Evolutionary conservation across 2,113 vertebrate species (phyloP).

Genomic region (human): DNA sequence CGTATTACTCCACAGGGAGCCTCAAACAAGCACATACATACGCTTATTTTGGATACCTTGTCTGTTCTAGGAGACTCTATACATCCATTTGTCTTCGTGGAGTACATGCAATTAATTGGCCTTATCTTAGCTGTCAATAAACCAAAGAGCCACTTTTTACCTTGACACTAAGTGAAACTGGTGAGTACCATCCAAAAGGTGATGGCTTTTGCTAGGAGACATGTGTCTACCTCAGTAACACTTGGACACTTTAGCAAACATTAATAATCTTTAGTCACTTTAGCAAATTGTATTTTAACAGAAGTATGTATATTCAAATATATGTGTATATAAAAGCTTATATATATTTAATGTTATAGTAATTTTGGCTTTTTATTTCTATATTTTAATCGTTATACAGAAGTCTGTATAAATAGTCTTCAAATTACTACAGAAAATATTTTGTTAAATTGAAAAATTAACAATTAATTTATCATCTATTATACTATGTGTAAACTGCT

Average conservation of each 20-base stretch:
- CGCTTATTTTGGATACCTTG: neutral
- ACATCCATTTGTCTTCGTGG: neutral
- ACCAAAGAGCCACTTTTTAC: neutral
- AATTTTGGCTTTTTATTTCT: neutral
- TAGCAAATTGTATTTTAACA: neutral
- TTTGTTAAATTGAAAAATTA: neutral
- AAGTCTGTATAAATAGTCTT: neutral
- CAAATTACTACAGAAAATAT: neutral
- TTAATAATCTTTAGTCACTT: neutral
- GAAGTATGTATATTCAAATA: neutral
- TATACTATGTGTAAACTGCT: neutral
- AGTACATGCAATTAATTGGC: neutral
- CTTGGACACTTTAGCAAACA: neutral
- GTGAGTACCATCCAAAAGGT: neutral
- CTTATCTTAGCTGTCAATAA: neutral
- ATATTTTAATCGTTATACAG: neutral
- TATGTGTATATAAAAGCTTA: neutral
- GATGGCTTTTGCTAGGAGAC: neutral
- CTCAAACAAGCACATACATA: neutral
- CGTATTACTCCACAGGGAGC: neutral
- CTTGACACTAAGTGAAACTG: neutral
- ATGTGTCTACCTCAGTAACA: neutral
- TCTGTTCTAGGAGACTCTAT: neutral
- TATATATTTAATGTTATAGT: neutral
- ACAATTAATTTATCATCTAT: neutral